These are phyloP conservation scores for Luperina testacea DNA, from an alignment of 2,888 invertebrate species.

Conservation along the genomic window DNA sequence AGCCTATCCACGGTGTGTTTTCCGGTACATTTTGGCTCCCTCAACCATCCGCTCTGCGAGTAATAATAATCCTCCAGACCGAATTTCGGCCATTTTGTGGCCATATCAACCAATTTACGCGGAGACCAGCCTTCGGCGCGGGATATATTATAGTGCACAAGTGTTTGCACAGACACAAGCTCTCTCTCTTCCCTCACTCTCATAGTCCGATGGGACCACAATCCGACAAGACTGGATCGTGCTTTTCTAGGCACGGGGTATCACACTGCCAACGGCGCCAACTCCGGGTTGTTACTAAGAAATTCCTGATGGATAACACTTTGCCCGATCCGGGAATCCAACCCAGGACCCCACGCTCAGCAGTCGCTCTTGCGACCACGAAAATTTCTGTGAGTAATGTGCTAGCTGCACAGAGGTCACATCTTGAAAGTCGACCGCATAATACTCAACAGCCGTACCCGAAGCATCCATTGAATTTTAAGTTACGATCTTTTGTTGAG, in stretches of 20 bases:
- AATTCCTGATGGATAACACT: too few relatives aligned
- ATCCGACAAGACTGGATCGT: background rate
- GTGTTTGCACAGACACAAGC: background rate
- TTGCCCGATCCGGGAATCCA: too few relatives aligned
- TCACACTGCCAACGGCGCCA: too few relatives aligned
- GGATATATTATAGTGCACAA: too few relatives aligned
- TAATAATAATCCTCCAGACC: background rate
- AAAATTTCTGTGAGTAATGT: background rate
- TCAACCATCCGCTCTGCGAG: background rate
- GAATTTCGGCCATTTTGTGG: background rate
- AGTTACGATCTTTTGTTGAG: slow-evolving; percentile 3
- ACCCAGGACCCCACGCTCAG: background rate
- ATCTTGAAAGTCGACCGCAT: slow-evolving; percentile 5
- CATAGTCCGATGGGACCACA: background rate
- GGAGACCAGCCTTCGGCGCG: background rate
- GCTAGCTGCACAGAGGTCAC: background rate
- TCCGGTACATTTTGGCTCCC: background rate
- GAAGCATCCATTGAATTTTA: slow-evolving; percentile 16
- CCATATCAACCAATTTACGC: too few relatives aligned
- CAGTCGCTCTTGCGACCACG: background rate
- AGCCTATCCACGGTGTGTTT: background rate
- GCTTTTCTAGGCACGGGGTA: too few relatives aligned
- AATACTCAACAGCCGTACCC: slow-evolving; percentile 2
- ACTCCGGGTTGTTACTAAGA: too few relatives aligned
- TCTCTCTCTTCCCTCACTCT: background rate